phyloP scores from a whole-genome alignment of 2,113 vertebrate species.

The Plecotus auritus region DNA sequence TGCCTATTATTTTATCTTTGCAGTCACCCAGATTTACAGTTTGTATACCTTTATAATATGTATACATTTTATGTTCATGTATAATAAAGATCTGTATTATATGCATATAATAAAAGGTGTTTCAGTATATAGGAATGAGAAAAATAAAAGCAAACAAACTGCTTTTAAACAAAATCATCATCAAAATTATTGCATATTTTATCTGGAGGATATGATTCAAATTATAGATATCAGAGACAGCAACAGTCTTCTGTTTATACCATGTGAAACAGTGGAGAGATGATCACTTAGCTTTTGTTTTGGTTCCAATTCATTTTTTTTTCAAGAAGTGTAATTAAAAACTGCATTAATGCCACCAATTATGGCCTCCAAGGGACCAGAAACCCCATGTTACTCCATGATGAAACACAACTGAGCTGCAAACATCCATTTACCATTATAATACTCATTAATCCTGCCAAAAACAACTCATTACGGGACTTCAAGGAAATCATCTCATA shows the following conservation, averaged over 20 bases:
- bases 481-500: constrained; percentile 98
- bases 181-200: constrained; percentile 65
- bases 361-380: constrained; percentile 90
- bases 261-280: constrained; percentile 80
- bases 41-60: background rate
- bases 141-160: background rate
- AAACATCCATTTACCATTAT: constrained; percentile 96
- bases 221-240: constrained; percentile 74
- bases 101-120: background rate
- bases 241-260: constrained; percentile 76
- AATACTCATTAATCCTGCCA: constrained; percentile 99
- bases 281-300: constrained; percentile 90
- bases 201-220: constrained; percentile 71
- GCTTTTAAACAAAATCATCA: constrained; percentile 68
- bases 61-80: background rate
- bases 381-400: constrained; percentile 91
- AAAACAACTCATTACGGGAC: constrained; percentile 97
- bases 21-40: background rate
- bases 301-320: constrained; percentile 91
- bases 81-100: background rate
- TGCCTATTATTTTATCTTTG: constrained; percentile 24
- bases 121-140: background rate
- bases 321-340: constrained; percentile 98
- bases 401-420: constrained; percentile 93
- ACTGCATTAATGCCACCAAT: constrained; percentile 95